Evolutionary conservation across 2,888 invertebrate genomes (phyloP).

Genomic region (Drosophila meridiana): DNA sequence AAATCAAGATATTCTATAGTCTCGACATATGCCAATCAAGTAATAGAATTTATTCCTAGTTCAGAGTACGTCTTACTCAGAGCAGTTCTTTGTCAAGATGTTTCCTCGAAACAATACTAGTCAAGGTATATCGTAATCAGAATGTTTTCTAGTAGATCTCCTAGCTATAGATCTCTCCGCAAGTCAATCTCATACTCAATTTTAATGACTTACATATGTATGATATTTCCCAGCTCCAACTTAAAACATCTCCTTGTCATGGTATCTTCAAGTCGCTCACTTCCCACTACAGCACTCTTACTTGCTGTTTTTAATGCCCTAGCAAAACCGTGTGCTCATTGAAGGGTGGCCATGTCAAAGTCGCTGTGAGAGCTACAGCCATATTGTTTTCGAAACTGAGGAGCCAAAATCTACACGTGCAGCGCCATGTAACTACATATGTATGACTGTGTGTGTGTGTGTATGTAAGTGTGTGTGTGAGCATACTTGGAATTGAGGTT

Average conservation of each 20-base stretch:
- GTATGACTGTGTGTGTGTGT: conserved; percentile 14
- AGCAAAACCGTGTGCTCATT: not conserved
- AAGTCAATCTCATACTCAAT: not conserved
- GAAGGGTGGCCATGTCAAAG: conserved; percentile 19
- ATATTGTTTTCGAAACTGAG: conserved; percentile 59
- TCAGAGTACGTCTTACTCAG: no score
- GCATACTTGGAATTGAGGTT: conserved; percentile 72
- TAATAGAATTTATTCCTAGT: no score
- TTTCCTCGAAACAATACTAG: not conserved
- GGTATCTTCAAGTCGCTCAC: not conserved
- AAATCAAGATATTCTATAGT: no score
- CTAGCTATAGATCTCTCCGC: not conserved
- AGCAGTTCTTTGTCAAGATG: no score
- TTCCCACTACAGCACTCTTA: not conserved
- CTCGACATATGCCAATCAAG: no score
- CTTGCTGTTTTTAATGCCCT: conserved; percentile 1
- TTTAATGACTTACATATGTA: not conserved
- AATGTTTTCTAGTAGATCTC: not conserved
- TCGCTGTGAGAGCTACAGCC: conserved; percentile 39
- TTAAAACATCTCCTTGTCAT: not conserved
- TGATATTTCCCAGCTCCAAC: not conserved
- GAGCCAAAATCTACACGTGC: conserved; percentile 21
- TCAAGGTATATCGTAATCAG: not conserved
- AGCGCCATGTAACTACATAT: conserved; percentile 24
- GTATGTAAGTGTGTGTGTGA: conserved; percentile 19